Conservation (phyloP, 2,888 invertebrate species). For the Teinopalpus imperialis region DNA sequence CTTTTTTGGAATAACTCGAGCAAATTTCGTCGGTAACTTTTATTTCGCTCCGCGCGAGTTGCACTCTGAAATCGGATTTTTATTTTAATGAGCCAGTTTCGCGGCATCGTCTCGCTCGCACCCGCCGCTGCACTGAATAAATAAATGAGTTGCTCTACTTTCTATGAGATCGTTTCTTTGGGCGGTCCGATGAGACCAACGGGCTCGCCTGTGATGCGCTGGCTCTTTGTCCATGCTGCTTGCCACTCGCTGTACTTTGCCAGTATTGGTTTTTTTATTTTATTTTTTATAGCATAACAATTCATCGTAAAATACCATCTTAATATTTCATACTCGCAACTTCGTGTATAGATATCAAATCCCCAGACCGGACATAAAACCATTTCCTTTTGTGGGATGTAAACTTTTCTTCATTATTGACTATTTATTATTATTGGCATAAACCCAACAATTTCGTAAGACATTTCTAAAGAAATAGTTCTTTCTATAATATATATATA, state of each 20-base stretch:
- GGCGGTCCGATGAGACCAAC: constrained; percentile 59
- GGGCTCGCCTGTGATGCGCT: constrained; percentile 39
- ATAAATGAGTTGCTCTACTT: constrained; percentile 81
- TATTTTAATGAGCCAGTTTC: constrained; percentile 80
- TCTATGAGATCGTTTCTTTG: constrained; percentile 80
- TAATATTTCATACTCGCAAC: constrained; percentile 56
- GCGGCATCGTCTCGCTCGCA: constrained; percentile 67
- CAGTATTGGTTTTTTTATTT: constrained; percentile 54
- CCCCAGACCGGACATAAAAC: too few species aligned
- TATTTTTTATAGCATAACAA: constrained; percentile 48
- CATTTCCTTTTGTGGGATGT: too few species aligned
- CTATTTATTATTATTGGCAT: too few species aligned
- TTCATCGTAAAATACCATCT: constrained; percentile 41
- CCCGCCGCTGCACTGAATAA: constrained; percentile 75
- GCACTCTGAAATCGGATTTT: constrained; percentile 77
- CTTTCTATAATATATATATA: too few species aligned
- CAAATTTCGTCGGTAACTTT: constrained; percentile 78
- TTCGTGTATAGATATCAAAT: constrained; percentile 23
- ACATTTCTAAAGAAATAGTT: too few species aligned
- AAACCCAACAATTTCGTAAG: too few species aligned
- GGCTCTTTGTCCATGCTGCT: constrained; percentile 20
- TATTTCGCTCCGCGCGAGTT: constrained; percentile 71
- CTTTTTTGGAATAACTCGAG: constrained; percentile 81
- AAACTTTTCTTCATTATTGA: too few species aligned
- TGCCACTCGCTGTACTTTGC: constrained; percentile 34